Percentiles rank a stretch among this genome's conserved stretches.
phyloP scores from a whole-genome alignment of 2,113 vertebrate species.

The Oreotrochilus melanogaster region DNA sequence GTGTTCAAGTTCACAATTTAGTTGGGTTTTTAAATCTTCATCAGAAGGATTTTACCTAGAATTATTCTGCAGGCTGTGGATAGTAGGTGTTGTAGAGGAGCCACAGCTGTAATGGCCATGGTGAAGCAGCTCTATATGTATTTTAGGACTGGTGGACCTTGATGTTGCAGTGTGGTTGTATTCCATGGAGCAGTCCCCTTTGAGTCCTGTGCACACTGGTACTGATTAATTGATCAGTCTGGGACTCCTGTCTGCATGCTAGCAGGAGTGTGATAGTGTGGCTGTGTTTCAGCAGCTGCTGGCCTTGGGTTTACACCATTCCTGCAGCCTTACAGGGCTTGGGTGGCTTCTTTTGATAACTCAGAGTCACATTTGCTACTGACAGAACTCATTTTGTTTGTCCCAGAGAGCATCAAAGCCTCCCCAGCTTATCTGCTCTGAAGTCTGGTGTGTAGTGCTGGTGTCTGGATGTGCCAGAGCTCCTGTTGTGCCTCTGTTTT shows the following conservation, averaged over 20 bases:
- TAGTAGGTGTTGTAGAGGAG: not conserved
- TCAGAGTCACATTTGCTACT: not conserved
- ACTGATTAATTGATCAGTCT: not conserved
- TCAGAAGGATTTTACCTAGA: not conserved
- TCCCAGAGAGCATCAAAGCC: not conserved
- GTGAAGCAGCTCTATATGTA: not conserved
- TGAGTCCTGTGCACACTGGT: not conserved
- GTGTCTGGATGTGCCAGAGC: not conserved
- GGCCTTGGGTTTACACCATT: not conserved
- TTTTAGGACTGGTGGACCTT: not conserved
- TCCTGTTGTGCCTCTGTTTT: accelerated
- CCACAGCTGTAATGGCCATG: not conserved
- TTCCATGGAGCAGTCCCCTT: not conserved
- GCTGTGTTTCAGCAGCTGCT: not conserved
- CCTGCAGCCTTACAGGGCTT: not conserved
- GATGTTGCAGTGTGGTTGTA: not conserved
- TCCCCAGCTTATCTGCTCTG: not conserved
- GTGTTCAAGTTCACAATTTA: not conserved
- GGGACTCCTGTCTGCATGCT: not conserved
- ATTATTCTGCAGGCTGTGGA: not conserved
- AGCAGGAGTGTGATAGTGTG: not conserved
- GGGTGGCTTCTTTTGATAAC: not conserved
- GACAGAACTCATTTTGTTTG: not conserved
- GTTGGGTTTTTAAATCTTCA: not conserved
- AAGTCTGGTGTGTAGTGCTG: not conserved